Evolutionary conservation across 2,888 invertebrate species (phyloP).

Genomic region (Lepidocyrtoides sp.): DNA sequence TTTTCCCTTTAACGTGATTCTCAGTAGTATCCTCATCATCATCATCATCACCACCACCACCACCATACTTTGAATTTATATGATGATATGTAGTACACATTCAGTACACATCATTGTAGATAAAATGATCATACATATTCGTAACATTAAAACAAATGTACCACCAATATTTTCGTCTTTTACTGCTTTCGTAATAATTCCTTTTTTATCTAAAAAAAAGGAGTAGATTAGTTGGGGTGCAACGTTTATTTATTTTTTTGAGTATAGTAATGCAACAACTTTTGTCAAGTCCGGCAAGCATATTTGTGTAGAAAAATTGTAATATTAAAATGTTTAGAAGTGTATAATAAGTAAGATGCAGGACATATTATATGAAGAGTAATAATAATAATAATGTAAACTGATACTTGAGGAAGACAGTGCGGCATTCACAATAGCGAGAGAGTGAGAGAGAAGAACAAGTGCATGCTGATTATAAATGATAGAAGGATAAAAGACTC

Average conservation of each 20-base stretch:
- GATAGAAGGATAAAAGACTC: neutral
- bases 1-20: neutral
- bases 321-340: neutral
- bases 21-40: too few species aligned
- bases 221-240: neutral
- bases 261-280: neutral
- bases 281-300: neutral
- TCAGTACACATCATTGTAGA: neutral
- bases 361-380: neutral
- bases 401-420: slow-evolving; percentile 4
- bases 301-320: neutral
- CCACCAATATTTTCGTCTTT: neutral
- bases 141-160: neutral
- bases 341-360: neutral
- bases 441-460: neutral
- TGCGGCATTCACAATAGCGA: slow-evolving; percentile 28
- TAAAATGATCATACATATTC: neutral
- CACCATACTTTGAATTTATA: neutral
- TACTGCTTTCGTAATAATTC: neutral
- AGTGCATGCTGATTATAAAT: neutral
- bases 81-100: neutral
- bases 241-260: neutral
- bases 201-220: neutral
- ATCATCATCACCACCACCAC: neutral
- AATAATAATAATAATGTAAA: slow-evolving; percentile 30